Conservation (phyloP, 2,888 invertebrate species). For the Drosophila borborema region DNA sequence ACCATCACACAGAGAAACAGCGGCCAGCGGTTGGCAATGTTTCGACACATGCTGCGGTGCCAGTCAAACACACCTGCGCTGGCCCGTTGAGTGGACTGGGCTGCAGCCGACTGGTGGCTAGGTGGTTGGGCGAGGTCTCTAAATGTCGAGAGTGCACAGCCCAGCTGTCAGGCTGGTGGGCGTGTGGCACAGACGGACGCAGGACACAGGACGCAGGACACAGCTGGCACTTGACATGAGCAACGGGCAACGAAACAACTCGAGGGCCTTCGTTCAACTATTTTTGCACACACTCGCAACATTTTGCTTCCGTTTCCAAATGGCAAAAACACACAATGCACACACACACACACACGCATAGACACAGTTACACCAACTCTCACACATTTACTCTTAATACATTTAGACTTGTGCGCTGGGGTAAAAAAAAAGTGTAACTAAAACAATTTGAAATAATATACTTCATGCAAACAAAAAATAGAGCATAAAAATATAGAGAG, state of each 20-base stretch:
- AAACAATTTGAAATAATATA: slow-evolving; percentile 69
- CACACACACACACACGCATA: slow-evolving; percentile 24
- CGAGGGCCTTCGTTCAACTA: slow-evolving; percentile 74
- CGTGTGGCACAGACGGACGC: slow-evolving; percentile 26
- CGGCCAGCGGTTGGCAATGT: slow-evolving; percentile 55
- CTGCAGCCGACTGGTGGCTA: slow-evolving; percentile 7
- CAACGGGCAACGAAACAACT: slow-evolving; percentile 75
- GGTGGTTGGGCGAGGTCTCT: slow-evolving; percentile 49
- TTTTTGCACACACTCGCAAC: slow-evolving; percentile 47
- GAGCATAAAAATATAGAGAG: slow-evolving; percentile 7
- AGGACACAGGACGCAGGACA: slow-evolving; percentile 28
- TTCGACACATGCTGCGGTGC: slow-evolving; percentile 72
- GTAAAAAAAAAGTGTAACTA: slow-evolving; percentile 63
- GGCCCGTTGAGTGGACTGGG: slow-evolving; percentile 18
- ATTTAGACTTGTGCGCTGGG: slow-evolving; percentile 30
- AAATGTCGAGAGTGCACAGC: slow-evolving; percentile 72
- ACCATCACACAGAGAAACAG: slow-evolving; percentile 15
- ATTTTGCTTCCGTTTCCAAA: slow-evolving; percentile 71
- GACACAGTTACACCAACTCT: not conserved
- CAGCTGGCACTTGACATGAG: slow-evolving; percentile 82
- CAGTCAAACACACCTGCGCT: slow-evolving; percentile 76
- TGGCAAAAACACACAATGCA: slow-evolving; percentile 59
- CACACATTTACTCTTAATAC: slow-evolving; percentile 29
- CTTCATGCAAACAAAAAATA: slow-evolving; percentile 25
- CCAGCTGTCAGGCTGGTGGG: slow-evolving; percentile 57